These are phyloP conservation scores for Echinops telfairi DNA, from an alignment of 2,113 vertebrate species.

Conservation along the genomic window DNA sequence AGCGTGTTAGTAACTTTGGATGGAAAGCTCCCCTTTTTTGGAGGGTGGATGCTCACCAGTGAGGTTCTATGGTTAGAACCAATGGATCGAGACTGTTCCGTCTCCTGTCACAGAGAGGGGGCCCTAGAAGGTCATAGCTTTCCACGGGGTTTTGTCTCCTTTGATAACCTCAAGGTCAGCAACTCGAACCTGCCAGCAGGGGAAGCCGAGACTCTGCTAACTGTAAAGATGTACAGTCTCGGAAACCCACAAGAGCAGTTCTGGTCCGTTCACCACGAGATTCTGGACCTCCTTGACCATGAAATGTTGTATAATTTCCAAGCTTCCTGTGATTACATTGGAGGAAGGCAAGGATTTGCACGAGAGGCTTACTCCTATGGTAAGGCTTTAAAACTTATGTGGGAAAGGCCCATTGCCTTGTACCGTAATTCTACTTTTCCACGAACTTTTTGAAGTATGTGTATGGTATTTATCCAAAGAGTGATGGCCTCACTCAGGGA, in stretches of 20 bases:
- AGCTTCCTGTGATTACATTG: not conserved
- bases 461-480: not conserved
- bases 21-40: not conserved
- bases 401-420: too few relatives aligned
- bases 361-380: not conserved
- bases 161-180: not conserved
- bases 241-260: not conserved
- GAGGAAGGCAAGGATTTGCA: not conserved
- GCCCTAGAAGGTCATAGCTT: not conserved
- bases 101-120: not conserved
- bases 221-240: not conserved
- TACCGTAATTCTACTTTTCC: too few relatives aligned
- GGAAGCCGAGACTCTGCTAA: not conserved
- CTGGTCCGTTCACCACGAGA: not conserved
- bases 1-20: not conserved
- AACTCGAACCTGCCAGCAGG: not conserved
- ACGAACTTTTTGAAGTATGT: too few relatives aligned
- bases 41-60: not conserved
- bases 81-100: not conserved
- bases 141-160: not conserved
- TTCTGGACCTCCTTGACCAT: not conserved
- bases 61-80: not conserved
- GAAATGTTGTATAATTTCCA: not conserved
- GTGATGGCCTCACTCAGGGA: not conserved
- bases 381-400: too few relatives aligned